Evolutionary conservation across 2,888 invertebrate genomes (phyloP).

Genomic region (Drosophila eohydei): DNA sequence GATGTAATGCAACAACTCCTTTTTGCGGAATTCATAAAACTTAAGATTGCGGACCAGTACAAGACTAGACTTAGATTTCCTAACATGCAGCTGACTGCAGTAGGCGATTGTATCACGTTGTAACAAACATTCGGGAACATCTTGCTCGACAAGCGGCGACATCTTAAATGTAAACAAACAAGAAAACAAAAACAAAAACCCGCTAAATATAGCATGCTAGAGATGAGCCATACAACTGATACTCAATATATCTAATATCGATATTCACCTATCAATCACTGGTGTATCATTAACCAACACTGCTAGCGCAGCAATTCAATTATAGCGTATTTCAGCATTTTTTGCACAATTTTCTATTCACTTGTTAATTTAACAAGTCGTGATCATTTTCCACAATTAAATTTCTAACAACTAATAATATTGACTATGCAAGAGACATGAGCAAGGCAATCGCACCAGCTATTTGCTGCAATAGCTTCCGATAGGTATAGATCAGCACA

Average conservation of each 20-base stretch:
- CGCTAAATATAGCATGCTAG: slow-evolving; percentile 5
- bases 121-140: slow-evolving; percentile 59
- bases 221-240: slow-evolving; percentile 16
- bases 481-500: slow-evolving; percentile 10
- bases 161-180: slow-evolving; percentile 41
- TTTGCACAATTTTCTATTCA: background rate
- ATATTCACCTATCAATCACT: slow-evolving; percentile 4
- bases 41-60: slow-evolving; percentile 70
- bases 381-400: too few relatives aligned
- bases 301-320: background rate
- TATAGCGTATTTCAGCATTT: background rate
- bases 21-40: slow-evolving; percentile 76
- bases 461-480: background rate
- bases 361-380: background rate
- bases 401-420: background rate
- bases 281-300: background rate
- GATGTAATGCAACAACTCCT: slow-evolving; percentile 69
- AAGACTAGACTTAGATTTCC: slow-evolving; percentile 44
- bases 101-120: slow-evolving; percentile 53
- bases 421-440: slow-evolving; percentile 14
- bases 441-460: background rate
- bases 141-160: slow-evolving; percentile 47
- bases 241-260: background rate
- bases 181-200: slow-evolving; percentile 8
- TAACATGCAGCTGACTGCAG: slow-evolving; percentile 46